Base-by-base conservation (phyloP, 2,888 invertebrate genomes). In the Pyrochroa serraticornis region DNA sequence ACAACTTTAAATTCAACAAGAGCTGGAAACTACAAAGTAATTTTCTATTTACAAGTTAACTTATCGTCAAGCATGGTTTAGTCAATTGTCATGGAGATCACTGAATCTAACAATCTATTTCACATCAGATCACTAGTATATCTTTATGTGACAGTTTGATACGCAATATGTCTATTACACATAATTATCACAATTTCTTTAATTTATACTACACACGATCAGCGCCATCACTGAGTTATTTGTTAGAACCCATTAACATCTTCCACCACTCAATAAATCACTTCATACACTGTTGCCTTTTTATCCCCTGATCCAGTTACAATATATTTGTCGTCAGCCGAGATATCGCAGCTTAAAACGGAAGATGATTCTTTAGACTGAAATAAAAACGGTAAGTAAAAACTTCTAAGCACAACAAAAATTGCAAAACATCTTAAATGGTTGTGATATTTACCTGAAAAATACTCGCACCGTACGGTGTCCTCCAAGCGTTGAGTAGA, bases 241-340 rank as follows among this genome's bases (percentile, higher is more conserved):
- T 35, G 10, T 35, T 6, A 38, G 14, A 36, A 13, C 14, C 10
- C 9, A 45, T 34, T 34, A 7, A 12, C 12, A 34, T 50, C 8
- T 13, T 50, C 30, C 22, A 2, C 22, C 22, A 5, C 67, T 84
- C 86, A 93, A 82, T 92, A 93, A 80, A 92, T 92, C 79, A 96
- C 95, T 86, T 95, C 95, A 81, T 96, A 96, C 66, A 96, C 91
- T 70, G 95, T 96, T 63, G 96, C 96, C 78, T 96, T 96, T 82
- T 96, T 96, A 83, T 97, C 96, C 58, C 96, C 96, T 33, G 95
- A 95, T 64, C 97, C 97, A 47, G 96, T 96, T 72, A 97, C 95
- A 69, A 97, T 95, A 82, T 93, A 95, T 77, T 95, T 95, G 83
- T 97, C 96, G 81, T 97, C 96, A 47, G 91, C 89, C 48, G 96